Evolutionary conservation across 2,113 vertebrate species (phyloP), one percentile per base, ranked within the genome.

Genomic region (Ochotona curzoniae): DNA sequence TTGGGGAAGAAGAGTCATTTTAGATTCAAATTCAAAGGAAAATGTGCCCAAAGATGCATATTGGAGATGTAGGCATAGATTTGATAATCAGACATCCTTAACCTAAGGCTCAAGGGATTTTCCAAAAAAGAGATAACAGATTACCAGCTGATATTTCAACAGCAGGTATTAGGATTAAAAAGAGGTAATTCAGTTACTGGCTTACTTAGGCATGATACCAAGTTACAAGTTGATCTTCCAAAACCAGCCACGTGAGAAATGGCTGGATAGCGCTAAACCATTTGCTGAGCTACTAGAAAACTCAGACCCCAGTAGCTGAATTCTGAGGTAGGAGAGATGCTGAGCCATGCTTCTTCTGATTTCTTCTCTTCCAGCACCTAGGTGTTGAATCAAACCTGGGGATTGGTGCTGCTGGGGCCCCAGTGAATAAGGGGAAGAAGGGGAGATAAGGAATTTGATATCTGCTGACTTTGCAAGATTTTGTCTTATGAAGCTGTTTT

Each of bases 301-400:
- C 67, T 66, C 61, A 74, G 25, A 38, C 76, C 20, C 13, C 15
- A 66, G 12, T 4, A 47, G 51, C 51, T 74, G n/a, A 28, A 12
- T 1, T 28, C 8, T 8, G 78, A 20, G 5, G 4, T 15, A 28
- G 54, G 82, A 35, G 5, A 71, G 51, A 35, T 51, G 20, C 28
- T 63, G 49, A 87, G 6, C 25, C 8, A 9, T 1, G 8, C 30
- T 15, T n/a, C 51, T 71, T 54, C 54, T 20, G 5, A 49, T 54
- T 6, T 13, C 20, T 14, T 5, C 2, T 69, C 47, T 28, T 32
- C 7, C 75, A 1, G 30, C 3, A 10, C 28, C 13, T 7, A 44
- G 28, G 4, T n/a, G 0, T 1, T 20, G 8, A 2, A 9, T 35
- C 12, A 75, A 11, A 0, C 28, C 3, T 66, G 80, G 5, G 8